Conservation (phyloP, 2,113 vertebrate genomes). For the Riparia riparia region DNA sequence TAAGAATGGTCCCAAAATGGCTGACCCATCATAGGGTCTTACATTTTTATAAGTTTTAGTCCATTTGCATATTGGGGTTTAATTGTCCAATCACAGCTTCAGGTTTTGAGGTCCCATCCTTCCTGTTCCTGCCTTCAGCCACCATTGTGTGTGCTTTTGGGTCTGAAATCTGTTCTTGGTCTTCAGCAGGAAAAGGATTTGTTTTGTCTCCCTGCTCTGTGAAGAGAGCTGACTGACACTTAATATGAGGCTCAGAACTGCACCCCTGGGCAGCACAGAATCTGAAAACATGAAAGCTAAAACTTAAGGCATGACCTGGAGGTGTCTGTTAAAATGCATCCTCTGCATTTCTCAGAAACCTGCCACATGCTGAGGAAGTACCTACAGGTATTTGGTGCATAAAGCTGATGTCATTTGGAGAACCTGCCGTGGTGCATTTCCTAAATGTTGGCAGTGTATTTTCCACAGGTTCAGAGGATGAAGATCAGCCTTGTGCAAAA, state of each 20-base stretch:
- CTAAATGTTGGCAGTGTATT: rapidly evolving
- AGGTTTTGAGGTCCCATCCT: neutral
- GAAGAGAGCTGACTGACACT: neutral
- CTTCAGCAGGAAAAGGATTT: neutral
- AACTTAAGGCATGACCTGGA: neutral
- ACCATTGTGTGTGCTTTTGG: neutral
- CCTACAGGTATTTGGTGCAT: neutral
- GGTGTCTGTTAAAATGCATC: neutral
- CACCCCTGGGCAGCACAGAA: neutral
- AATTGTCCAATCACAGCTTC: neutral
- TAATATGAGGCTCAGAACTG: neutral
- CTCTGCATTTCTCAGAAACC: neutral
- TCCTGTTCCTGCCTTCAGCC: neutral
- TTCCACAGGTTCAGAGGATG: rapidly evolving
- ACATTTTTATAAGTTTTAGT: neutral
- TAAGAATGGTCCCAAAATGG: neutral
- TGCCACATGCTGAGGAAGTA: neutral
- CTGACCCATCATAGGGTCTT: rapidly evolving
- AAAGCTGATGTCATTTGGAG: neutral
- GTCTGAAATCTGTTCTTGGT: neutral
- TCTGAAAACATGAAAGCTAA: neutral
- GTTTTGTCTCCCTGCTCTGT: neutral
- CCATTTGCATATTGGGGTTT: neutral
- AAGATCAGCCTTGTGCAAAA: neutral
- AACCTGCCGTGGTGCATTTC: rapidly evolving